These are phyloP conservation scores for Zele albiditarsus DNA, from an alignment of 2,888 invertebrate genomes.

Conservation along the genomic window DNA sequence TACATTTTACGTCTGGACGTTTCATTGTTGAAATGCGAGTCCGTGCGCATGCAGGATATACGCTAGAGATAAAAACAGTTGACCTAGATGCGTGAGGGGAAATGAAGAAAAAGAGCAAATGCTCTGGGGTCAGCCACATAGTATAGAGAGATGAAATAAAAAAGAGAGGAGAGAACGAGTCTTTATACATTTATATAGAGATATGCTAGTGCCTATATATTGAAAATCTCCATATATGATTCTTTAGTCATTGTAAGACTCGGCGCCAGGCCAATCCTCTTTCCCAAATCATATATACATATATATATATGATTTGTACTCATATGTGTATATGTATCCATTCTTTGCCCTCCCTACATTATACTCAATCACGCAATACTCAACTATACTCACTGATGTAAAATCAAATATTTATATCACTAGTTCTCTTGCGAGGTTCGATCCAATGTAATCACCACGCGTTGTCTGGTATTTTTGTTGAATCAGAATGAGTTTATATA, in stretches of 20 bases:
- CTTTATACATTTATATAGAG: not conserved
- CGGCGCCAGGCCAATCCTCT: conserved; percentile 27
- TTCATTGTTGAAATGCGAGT: conserved; percentile 59
- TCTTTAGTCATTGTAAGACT: conserved; percentile 20
- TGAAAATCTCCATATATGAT: not conserved
- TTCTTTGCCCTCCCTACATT: not conserved
- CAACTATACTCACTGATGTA: not conserved
- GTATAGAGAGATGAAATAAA: conserved; percentile 30
- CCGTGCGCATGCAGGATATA: conserved; percentile 53
- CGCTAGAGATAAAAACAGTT: conserved; percentile 57
- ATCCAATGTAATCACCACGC: not conserved
- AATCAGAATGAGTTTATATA: not conserved
- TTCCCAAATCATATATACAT: not conserved
- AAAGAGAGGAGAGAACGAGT: not conserved
- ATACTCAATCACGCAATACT: not conserved
- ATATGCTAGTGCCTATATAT: not conserved
- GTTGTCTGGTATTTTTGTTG: not conserved
- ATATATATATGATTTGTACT: not conserved
- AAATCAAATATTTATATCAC: not conserved
- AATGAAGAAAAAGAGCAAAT: conserved; percentile 8
- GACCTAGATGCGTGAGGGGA: conserved; percentile 52
- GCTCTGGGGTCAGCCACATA: conserved; percentile 15
- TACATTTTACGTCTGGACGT: conserved; percentile 61
- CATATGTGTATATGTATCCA: not conserved
- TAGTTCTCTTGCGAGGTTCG: not conserved